Evolutionary conservation across 2,888 invertebrate species (phyloP).

Genomic region (Empis stercorea): DNA sequence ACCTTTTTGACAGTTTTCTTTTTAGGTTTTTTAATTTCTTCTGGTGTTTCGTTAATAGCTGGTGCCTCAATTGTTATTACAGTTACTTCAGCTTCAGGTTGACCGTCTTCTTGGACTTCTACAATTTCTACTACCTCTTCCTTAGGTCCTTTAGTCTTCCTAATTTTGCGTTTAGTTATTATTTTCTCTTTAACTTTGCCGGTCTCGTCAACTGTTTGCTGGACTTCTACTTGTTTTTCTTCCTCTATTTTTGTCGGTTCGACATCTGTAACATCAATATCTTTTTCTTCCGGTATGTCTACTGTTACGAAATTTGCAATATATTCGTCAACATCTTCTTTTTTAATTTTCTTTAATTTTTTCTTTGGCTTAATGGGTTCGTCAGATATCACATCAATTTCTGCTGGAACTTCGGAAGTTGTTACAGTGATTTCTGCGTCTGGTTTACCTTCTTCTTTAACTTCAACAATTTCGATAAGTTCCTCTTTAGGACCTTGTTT

Average conservation of each 20-base stretch:
- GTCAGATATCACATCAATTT: not conserved
- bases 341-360: conserved; percentile 27
- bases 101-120: conserved; percentile 29
- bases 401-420: conserved; percentile 19
- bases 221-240: conserved; percentile 26
- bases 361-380: conserved; percentile 23
- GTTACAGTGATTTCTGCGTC: conserved; percentile 31
- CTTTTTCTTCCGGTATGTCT: conserved; percentile 19
- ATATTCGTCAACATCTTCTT: conserved; percentile 27
- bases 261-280: conserved; percentile 10
- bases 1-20: conserved; percentile 25
- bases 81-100: conserved; percentile 35
- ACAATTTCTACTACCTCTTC: conserved; percentile 36
- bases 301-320: conserved; percentile 26
- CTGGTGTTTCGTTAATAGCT: conserved; percentile 8
- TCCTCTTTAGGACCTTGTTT: conserved; percentile 35
- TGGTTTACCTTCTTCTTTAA: conserved; percentile 32
- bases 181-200: conserved; percentile 21
- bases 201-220: conserved; percentile 22
- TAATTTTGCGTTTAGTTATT: conserved; percentile 29
- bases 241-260: conserved; percentile 23
- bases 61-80: conserved; percentile 30
- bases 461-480: conserved; percentile 32
- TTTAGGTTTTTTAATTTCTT: conserved; percentile 14
- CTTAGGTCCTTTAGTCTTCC: conserved; percentile 31